Percentiles rank a stretch among this genome's conserved stretches.
These are phyloP conservation scores for Sternarchorhynchus goeldii DNA, from an alignment of 2,797 vertebrate species.

Conservation along the genomic window DNA sequence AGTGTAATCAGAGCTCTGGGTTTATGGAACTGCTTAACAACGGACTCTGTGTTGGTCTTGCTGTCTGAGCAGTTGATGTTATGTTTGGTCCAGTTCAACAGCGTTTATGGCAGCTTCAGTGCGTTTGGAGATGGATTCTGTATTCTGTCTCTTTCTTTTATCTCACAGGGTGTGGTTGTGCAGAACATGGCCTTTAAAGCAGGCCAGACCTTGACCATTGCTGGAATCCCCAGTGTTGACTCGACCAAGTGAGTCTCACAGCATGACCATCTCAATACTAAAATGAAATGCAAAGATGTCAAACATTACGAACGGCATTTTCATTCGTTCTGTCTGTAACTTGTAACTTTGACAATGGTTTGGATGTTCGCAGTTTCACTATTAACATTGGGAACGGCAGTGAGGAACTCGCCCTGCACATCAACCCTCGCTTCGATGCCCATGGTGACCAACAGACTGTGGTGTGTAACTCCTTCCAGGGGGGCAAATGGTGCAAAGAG, in stretches of 20 bases:
- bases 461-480: conserved; percentile 76
- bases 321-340: neutral
- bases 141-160: neutral
- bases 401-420: conserved; percentile 69
- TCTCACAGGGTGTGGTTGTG: conserved; percentile 65
- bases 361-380: conserved; percentile 65
- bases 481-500: conserved; percentile 74
- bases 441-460: conserved; percentile 68
- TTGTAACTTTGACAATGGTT: neutral
- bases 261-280: neutral
- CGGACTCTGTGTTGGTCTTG: neutral
- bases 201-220: conserved; percentile 74
- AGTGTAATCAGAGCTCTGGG: conserved; percentile 3
- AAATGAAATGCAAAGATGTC: neutral
- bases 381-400: conserved; percentile 70
- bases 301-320: neutral
- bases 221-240: conserved; percentile 64
- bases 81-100: conserved; percentile 17
- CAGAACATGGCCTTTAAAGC: conserved; percentile 79
- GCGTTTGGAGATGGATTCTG: no score
- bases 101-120: no score
- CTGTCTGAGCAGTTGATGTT: neutral
- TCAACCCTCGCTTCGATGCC: conserved; percentile 77
- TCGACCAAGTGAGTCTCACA: conserved; percentile 67
- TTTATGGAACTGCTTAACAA: conserved; percentile 18